Percentiles rank a stretch among this genome's conserved stretches.
phyloP scores from a whole-genome alignment of 2,888 invertebrate species.

The Drosophila emarginata region DNA sequence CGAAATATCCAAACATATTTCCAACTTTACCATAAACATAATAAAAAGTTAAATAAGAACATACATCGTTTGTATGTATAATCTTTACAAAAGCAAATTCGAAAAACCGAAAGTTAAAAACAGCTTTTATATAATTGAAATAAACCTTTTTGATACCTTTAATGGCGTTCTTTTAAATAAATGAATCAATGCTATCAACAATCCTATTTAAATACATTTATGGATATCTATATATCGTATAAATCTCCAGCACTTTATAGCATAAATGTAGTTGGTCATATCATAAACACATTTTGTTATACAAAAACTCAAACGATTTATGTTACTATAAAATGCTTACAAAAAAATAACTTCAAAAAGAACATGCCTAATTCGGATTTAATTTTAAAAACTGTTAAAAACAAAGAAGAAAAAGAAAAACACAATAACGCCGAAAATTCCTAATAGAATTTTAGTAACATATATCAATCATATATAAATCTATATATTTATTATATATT shows the following conservation, averaged over 20 bases:
- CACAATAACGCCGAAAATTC: not conserved
- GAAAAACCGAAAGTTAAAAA: no score
- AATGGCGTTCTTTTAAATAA: not conserved
- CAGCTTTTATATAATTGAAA: no score
- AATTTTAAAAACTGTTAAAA: not conserved
- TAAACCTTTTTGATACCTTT: not conserved
- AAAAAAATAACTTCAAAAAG: not conserved
- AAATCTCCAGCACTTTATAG: conserved; percentile 31
- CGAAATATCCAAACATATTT: no score
- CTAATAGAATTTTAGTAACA: conserved; percentile 15
- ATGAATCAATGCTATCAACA: not conserved
- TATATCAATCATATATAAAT: conserved; percentile 9
- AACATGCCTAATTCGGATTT: not conserved
- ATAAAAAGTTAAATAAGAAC: no score
- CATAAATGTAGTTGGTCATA: conserved; percentile 37
- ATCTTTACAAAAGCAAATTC: no score
- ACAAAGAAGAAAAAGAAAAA: conserved; percentile 9
- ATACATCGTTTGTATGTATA: no score
- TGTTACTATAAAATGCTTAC: not conserved
- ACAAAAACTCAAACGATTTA: conserved; percentile 4
- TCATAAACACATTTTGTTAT: conserved; percentile 15
- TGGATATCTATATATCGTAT: not conserved
- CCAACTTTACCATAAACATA: no score
- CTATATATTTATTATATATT: conserved; percentile 10
- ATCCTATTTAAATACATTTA: not conserved